Percentiles rank a stretch among this genome's conserved stretches.
Evolutionary conservation across 53 echinoderm and acorn worm species (phyloP).

Genomic region (Crossaster papposus): DNA sequence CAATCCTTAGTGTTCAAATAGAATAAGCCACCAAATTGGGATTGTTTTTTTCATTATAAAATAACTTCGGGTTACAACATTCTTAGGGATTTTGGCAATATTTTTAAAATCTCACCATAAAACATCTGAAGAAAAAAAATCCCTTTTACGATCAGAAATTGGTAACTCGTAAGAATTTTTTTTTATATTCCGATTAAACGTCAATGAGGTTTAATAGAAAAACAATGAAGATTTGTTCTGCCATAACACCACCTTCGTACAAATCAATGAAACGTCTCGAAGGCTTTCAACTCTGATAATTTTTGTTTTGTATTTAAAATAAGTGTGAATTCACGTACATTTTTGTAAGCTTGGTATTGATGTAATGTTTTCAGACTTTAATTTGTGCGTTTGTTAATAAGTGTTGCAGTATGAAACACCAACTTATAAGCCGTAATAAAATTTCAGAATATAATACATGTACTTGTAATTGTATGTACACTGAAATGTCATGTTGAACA

Average conservation of each 20-base stretch:
- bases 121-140: no score
- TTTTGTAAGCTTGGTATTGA: not conserved
- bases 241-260: not conserved
- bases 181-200: no score
- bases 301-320: not conserved
- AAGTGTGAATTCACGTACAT: not conserved
- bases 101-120: no score
- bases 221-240: not conserved
- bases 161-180: no score
- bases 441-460: not conserved
- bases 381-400: not conserved
- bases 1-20: no score
- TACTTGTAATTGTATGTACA: not conserved
- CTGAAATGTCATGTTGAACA: not conserved
- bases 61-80: no score
- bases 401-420: not conserved
- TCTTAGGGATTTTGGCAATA: no score
- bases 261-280: not conserved
- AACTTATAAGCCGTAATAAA: not conserved
- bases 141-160: no score
- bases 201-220: no score
- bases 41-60: no score
- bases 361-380: not conserved
- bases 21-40: no score
- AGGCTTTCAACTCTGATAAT: not conserved